Evolutionary conservation across 2,888 invertebrate genomes (phyloP).

Genomic region (Cephus runcator): DNA sequence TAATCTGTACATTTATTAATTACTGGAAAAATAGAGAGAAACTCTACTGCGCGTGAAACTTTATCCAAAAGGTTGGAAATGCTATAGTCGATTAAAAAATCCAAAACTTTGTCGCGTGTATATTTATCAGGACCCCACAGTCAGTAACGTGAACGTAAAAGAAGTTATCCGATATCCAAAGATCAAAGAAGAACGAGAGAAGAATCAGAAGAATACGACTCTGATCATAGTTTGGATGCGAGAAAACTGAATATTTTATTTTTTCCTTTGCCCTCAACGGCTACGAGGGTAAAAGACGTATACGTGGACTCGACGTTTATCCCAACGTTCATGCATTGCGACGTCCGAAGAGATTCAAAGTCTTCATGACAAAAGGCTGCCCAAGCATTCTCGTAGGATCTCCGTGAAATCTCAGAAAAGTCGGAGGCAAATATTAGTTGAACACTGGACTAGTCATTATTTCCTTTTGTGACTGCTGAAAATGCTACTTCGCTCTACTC

Average conservation of each 20-base stretch:
- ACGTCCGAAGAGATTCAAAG: background rate
- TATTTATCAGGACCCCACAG: background rate
- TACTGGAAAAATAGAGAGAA: too few relatives aligned
- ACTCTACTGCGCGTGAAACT: too few relatives aligned
- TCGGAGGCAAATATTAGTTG: conserved; percentile 62
- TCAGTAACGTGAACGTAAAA: background rate
- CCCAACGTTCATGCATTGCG: background rate
- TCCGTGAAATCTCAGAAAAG: conserved; percentile 43
- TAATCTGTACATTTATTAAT: too few relatives aligned
- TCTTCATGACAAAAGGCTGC: background rate
- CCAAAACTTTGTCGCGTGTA: background rate
- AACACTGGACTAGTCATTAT: conserved; percentile 63
- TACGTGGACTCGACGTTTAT: background rate
- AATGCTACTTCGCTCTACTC: conserved; percentile 42
- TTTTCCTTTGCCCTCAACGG: background rate
- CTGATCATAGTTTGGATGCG: background rate
- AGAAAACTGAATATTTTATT: background rate
- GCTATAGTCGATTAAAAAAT: too few relatives aligned
- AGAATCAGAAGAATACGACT: background rate
- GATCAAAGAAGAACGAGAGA: background rate
- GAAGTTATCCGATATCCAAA: background rate
- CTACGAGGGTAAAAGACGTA: background rate
- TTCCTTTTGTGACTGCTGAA: conserved; percentile 51
- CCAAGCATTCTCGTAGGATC: conserved; percentile 8
- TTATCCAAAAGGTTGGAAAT: too few relatives aligned